phyloP scores from a whole-genome alignment of 2,113 vertebrate species.

The Dendropsophus ebraccatus region DNA sequence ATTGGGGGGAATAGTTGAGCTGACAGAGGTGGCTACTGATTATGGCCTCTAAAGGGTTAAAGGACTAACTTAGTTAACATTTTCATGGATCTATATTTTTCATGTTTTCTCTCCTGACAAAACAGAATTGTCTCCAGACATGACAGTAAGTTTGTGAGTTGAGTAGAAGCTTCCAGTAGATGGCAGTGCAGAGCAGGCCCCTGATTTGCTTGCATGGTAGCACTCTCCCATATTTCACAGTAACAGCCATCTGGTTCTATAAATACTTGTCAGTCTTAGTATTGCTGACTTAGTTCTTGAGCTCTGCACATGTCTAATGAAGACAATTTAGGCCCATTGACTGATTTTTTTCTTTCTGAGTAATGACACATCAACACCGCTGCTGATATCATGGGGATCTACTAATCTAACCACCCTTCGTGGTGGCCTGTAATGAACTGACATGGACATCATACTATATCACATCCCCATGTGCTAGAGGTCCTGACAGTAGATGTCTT shows the following conservation, averaged over 20 bases:
- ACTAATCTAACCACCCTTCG: not conserved
- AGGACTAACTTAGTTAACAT: too few relatives aligned
- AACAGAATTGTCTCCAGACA: too few relatives aligned
- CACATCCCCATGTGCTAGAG: not conserved
- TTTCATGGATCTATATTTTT: too few relatives aligned
- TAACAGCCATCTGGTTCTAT: not conserved
- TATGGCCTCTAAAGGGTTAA: too few relatives aligned
- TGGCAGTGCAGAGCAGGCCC: not conserved
- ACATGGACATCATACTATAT: not conserved
- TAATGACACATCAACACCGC: not conserved
- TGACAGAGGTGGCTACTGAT: too few relatives aligned
- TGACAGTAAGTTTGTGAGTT: too few relatives aligned
- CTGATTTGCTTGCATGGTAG: not conserved
- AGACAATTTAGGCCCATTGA: not conserved
- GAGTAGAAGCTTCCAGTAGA: not conserved
- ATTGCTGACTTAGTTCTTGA: not conserved
- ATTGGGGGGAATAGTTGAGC: too few relatives aligned
- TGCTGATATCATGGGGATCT: not conserved
- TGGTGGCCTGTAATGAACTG: not conserved
- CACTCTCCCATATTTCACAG: not conserved
- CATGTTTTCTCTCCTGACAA: too few relatives aligned
- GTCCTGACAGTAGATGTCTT: too few relatives aligned
- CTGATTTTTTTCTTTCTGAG: not conserved
- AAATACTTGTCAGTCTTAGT: not conserved
- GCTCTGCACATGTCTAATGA: not conserved